These are phyloP conservation scores for Campoplex nolae DNA, from an alignment of 2,888 invertebrate species.

Conservation along the genomic window DNA sequence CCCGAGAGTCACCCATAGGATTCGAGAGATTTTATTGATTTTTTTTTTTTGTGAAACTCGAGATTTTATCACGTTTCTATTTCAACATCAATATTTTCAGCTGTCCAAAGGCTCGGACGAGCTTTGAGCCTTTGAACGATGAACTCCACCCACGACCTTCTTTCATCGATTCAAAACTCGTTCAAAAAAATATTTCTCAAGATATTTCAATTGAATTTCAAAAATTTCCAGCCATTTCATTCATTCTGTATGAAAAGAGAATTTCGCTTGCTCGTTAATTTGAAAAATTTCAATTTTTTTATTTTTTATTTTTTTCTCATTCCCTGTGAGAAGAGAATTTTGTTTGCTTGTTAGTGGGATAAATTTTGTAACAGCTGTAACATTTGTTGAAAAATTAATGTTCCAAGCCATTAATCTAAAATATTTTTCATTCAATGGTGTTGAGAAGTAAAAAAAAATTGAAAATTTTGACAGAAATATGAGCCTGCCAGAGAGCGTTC, in stretches of 20 bases:
- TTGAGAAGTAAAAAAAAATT: neutral
- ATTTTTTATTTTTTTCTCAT: too few species aligned
- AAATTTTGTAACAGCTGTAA: too few species aligned
- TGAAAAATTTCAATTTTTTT: too few species aligned
- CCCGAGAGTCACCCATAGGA: constrained; percentile 8
- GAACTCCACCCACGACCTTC: neutral
- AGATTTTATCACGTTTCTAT: constrained; percentile 26
- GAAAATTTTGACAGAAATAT: neutral
- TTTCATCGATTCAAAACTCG: neutral
- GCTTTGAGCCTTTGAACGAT: neutral
- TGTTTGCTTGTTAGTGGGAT: too few species aligned
- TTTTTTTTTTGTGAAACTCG: neutral
- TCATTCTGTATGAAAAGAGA: too few species aligned
- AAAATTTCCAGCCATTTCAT: too few species aligned
- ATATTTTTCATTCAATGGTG: neutral
- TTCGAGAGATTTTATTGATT: constrained; percentile 15
- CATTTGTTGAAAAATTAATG: neutral
- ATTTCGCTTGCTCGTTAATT: too few species aligned
- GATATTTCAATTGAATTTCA: neutral
- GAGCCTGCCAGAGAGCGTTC: neutral
- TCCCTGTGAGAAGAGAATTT: too few species aligned
- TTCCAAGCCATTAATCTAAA: neutral
- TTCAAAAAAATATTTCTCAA: neutral
- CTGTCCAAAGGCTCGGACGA: neutral
- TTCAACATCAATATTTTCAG: constrained; percentile 24